Percentiles rank a stretch among this genome's conserved stretches.
Conservation (phyloP, 2,888 invertebrate species). For the Allophyes oxyacanthae region DNA sequence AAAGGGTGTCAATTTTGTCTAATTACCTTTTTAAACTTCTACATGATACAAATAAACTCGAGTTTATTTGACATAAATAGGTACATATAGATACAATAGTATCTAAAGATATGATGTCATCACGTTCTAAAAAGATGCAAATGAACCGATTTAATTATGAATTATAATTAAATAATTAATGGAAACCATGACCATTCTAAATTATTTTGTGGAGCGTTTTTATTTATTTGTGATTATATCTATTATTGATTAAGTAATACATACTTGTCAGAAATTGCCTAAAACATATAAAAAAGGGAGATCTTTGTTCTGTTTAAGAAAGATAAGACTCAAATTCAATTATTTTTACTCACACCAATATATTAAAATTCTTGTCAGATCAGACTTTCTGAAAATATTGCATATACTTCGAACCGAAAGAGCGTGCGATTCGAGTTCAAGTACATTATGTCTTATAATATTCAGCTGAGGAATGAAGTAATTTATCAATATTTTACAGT, state of each 20-base stretch:
- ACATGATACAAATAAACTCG: constrained; percentile 29
- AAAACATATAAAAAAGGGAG: background rate
- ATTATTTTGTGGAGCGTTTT: constrained; percentile 28
- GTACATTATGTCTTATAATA: accelerated
- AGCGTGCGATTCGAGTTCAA: constrained; percentile 10
- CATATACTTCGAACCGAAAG: constrained; percentile 21
- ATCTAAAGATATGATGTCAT: constrained; percentile 51
- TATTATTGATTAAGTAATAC: no score
- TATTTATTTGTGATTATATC: constrained; percentile 19
- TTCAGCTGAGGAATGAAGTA: no score
- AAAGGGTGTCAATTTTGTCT: constrained; percentile 24
- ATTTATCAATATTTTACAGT: constrained; percentile 3
- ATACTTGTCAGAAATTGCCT: no score
- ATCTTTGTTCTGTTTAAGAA: background rate
- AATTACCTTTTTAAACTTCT: constrained; percentile 14
- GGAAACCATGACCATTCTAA: constrained; percentile 47
- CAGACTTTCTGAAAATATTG: constrained; percentile 21
- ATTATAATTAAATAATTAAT: constrained; percentile 54
- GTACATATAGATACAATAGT: constrained; percentile 21
- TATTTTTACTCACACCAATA: no score
- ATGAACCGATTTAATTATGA: constrained; percentile 53
- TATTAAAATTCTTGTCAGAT: no score
- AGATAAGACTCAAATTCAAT: no score
- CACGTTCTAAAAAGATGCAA: constrained; percentile 50
- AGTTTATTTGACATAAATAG: constrained; percentile 45